Evolutionary conservation across 92 coral and sea anemone genomes (phyloP).

Genomic region (Scolanthus callimorphus): DNA sequence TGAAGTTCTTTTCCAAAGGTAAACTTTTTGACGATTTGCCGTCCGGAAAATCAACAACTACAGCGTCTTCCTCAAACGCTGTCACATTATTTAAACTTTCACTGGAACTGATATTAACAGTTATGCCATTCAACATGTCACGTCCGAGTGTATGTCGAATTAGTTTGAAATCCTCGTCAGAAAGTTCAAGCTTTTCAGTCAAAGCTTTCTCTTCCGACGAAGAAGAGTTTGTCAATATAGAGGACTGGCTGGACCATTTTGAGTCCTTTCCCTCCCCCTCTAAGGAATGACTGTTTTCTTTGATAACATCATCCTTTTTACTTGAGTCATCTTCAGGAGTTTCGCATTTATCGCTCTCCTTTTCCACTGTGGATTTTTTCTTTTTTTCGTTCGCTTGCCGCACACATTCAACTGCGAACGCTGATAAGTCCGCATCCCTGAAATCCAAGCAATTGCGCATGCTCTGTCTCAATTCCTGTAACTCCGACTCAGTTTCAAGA

Average conservation of each 20-base stretch:
- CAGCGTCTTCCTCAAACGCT: not conserved
- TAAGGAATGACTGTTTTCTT: not conserved
- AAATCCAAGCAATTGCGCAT: slow-evolving; percentile 18
- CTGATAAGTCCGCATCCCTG: slow-evolving; percentile 14
- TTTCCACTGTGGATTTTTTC: slow-evolving; percentile 10
- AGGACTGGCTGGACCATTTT: slow-evolving; percentile 6
- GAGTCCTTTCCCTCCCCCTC: not conserved
- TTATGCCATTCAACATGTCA: not conserved
- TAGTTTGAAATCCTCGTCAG: not conserved
- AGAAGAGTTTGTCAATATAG: not conserved
- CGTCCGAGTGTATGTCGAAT: not conserved
- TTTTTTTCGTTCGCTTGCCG: slow-evolving; percentile 35
- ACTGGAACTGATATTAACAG: not conserved
- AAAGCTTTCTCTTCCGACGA: not conserved
- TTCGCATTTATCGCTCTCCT: slow-evolving; percentile 11
- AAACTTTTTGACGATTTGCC: not conserved
- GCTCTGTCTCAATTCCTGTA: not conserved
- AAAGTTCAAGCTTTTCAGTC: not conserved
- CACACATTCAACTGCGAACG: slow-evolving; percentile 30
- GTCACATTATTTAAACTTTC: not conserved
- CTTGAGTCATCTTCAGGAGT: slow-evolving; percentile 2
- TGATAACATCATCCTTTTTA: not conserved
- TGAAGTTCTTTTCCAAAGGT: not conserved
- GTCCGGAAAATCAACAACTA: not conserved
- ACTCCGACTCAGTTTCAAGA: not conserved